Evolutionary conservation across 37 sponge, comb jelly and placozoan genomes (phyloP).

Genomic region (Beroe ovata): DNA sequence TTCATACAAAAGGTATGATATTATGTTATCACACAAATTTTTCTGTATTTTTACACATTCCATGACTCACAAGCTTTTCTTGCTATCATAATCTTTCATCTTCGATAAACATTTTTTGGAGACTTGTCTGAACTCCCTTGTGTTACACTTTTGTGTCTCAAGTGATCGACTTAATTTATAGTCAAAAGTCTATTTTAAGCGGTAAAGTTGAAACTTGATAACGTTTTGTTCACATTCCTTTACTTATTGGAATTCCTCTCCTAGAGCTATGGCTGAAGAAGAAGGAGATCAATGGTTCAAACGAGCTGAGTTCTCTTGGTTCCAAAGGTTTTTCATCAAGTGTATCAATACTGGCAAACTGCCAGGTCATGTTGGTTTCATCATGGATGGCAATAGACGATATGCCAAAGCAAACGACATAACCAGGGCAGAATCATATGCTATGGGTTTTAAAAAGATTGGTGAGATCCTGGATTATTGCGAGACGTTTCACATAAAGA

Average conservation of each 20-base stretch:
- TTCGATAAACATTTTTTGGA: too few relatives aligned
- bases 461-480: conserved; percentile 93
- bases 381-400: conserved; percentile 98
- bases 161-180: not conserved
- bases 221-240: not conserved
- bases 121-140: too few relatives aligned
- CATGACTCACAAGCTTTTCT: too few relatives aligned
- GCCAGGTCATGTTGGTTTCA: conserved; percentile 91
- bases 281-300: conserved; percentile 32
- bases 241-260: not conserved
- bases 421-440: conserved; percentile 74
- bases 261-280: conserved; percentile 2
- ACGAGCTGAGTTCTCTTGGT: conserved; percentile 46
- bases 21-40: too few relatives aligned
- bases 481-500: conserved; percentile 82
- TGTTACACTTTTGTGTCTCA: too few relatives aligned
- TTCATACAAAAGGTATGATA: too few relatives aligned
- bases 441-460: conserved; percentile 92
- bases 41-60: too few relatives aligned
- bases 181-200: not conserved
- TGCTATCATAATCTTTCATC: too few relatives aligned
- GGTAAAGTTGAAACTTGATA: not conserved
- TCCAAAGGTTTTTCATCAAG: conserved; percentile 65
- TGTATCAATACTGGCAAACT: conserved; percentile 66
- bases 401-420: conserved; percentile 71